A percentile compares a stretch with the other conserved stretches of the same genome.
These are phyloP conservation scores for Triplophysa dalaica DNA, from an alignment of 2,113 vertebrate genomes.

Conservation along the genomic window DNA sequence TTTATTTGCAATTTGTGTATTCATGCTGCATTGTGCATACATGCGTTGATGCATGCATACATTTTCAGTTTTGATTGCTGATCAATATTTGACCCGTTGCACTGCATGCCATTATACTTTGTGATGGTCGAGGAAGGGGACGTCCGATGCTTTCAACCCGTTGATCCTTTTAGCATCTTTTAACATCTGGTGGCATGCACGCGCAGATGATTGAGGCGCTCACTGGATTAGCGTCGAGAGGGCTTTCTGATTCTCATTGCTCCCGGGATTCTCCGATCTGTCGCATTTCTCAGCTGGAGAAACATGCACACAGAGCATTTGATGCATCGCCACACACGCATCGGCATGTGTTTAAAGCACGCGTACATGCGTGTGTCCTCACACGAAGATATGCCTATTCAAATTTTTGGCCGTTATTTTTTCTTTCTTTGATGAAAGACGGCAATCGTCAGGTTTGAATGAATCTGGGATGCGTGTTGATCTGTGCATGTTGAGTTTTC, in stretches of 20 bases:
- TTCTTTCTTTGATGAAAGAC: slow-evolving; percentile 43
- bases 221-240: slow-evolving; percentile 19
- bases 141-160: not conserved
- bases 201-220: slow-evolving; percentile 13
- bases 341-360: slow-evolving; percentile 17
- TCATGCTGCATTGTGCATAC: not conserved
- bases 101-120: slow-evolving; percentile 4
- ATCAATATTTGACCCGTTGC: not conserved
- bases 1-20: not conserved
- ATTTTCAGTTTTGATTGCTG: not conserved
- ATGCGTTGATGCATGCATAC: not conserved
- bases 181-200: slow-evolving; percentile 21
- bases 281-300: not conserved
- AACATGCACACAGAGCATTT: not conserved
- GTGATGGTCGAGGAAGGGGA: slow-evolving; percentile 7
- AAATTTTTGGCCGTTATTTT: slow-evolving; percentile 26
- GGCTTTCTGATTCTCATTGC: not conserved
- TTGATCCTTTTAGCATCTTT: not conserved
- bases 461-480: slow-evolving; percentile 38
- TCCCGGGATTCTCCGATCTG: not conserved
- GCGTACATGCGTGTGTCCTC: not conserved
- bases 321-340: not conserved
- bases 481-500: slow-evolving; percentile 17
- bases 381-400: not conserved
- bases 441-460: slow-evolving; percentile 49